These are phyloP conservation scores for Orchesellides sinensis DNA, from an alignment of 2,888 invertebrate genomes.

Conservation along the genomic window DNA sequence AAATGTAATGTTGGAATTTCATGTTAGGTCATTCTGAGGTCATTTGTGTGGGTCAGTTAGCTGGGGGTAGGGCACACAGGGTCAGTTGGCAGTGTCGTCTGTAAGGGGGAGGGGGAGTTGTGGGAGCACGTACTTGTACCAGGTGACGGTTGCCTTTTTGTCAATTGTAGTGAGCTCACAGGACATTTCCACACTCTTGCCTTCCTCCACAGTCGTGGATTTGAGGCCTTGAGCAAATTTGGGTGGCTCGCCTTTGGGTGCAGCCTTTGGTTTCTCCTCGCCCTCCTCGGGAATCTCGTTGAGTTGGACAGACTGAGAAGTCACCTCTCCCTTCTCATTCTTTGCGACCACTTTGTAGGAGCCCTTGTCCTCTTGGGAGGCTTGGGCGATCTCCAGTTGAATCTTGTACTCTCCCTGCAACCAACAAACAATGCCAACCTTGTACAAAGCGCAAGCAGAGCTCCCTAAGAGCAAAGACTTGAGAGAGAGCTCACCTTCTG, in stretches of 20 bases:
- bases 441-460: neutral
- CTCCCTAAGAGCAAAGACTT: neutral
- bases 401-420: conserved; percentile 92
- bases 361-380: conserved; percentile 89
- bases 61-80: no score
- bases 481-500: conserved; percentile 81
- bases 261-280: conserved; percentile 77
- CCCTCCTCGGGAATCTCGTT: conserved; percentile 87
- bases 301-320: conserved; percentile 91
- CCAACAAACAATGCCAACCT: neutral
- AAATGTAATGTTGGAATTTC: no score
- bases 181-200: conserved; percentile 87
- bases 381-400: conserved; percentile 92
- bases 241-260: conserved; percentile 83
- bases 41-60: no score
- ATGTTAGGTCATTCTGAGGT: no score
- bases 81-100: no score
- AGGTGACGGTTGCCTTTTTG: conserved; percentile 88
- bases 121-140: conserved; percentile 85
- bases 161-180: conserved; percentile 86
- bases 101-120: neutral
- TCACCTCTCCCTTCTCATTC: conserved; percentile 95
- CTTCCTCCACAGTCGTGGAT: conserved; percentile 84
- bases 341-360: conserved; percentile 93
- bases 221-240: conserved; percentile 87